A percentile compares a stretch with the other conserved stretches of the same genome.
Evolutionary conservation across 2,888 invertebrate species (phyloP).

Genomic region (Catocala nupta): DNA sequence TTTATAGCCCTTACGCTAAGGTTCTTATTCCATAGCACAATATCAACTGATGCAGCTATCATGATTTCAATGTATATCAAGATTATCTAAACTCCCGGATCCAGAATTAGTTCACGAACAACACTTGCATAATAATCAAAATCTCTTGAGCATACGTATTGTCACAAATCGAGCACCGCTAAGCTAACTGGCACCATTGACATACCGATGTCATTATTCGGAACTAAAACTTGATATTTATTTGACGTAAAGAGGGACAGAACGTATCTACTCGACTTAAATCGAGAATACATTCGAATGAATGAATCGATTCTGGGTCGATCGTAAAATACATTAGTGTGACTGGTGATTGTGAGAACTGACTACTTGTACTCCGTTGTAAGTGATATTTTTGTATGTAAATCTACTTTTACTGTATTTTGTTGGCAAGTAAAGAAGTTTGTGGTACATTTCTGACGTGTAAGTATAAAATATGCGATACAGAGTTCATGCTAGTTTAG

Average conservation of each 20-base stretch:
- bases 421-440: constrained; percentile 11
- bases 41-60: background rate
- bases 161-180: constrained; percentile 29
- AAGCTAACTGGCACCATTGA: constrained; percentile 41
- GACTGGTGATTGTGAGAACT: constrained; percentile 45
- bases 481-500: background rate
- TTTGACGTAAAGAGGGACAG: constrained; percentile 47
- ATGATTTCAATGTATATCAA: constrained; percentile 2
- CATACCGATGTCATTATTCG: constrained; percentile 48
- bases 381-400: constrained; percentile 35
- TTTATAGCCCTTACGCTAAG: background rate
- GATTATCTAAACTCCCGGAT: constrained; percentile 9
- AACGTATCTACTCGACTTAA: constrained; percentile 45
- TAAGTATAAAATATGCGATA: background rate
- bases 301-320: constrained; percentile 48
- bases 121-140: constrained; percentile 22
- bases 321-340: constrained; percentile 50
- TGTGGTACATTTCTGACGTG: constrained; percentile 3
- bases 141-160: constrained; percentile 36
- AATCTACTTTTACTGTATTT: constrained; percentile 34
- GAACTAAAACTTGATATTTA: constrained; percentile 53
- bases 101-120: constrained; percentile 20
- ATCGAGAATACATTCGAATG: constrained; percentile 46
- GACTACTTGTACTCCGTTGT: constrained; percentile 38
- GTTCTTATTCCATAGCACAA: background rate